Base-by-base conservation (phyloP, 2,888 invertebrate genomes). In the Euplexia lucipara region DNA sequence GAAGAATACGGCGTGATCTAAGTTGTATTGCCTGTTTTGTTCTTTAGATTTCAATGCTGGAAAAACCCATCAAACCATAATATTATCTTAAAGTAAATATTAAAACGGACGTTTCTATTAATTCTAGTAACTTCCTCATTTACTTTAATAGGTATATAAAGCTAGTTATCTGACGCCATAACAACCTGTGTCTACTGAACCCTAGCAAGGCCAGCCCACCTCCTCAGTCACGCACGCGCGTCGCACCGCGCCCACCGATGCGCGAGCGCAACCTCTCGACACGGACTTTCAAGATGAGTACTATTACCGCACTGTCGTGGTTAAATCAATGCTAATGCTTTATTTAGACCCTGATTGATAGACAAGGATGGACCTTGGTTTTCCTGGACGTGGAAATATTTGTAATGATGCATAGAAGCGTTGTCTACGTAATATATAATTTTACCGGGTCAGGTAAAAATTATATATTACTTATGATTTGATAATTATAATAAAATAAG, bases 201-300 rank as follows among this genome's bases (percentile, higher is more conserved):
- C 59, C 76, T 18, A 37, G 5, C 2, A 9, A 26, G 32, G 9
- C 20, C 39, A 48, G 30, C 2, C 26, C 44, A 8, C 12, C 57
- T 39, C 9, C 22, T 26, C 39, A 47, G 65, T 65, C 77, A 71
- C 52, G 78, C 66, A 60, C 78, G 72, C 34, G 37, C 47, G 32
- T 30, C 60, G 18, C 51, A 48, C 34, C 47, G 18, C 51, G 52
- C 37, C 47, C 42, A 7, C 1, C 26, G 53, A 48, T 52, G 58
- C 49, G 56, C 41, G 12, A 16, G 51, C 52, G 59, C 73, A 51
- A 59, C 51, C 58, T 70, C 59, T 59, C 52, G 64, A 52, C 64
- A 39, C 47, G 20, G 30, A 60, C 37, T 48, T 52, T 60, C 44
- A 37, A 64, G 45, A 47, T 37, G 49, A 26, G 20, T 37, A 32